These are phyloP conservation scores for Rhinoraja longicauda DNA, from an alignment of 2,797 vertebrate species.

Conservation along the genomic window DNA sequence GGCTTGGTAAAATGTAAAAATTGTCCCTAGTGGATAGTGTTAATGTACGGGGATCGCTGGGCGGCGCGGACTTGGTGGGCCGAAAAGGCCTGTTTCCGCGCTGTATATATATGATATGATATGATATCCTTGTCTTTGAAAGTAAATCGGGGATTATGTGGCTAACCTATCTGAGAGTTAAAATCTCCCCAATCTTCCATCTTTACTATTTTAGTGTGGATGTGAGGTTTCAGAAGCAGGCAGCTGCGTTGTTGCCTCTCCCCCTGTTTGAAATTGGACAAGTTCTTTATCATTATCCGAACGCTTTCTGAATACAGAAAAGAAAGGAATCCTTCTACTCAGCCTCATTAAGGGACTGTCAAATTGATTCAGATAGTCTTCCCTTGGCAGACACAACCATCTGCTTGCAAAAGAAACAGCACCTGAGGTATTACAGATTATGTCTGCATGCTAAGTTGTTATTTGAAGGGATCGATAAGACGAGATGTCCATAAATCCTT, in stretches of 20 bases:
- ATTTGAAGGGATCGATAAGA: not conserved
- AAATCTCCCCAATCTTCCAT: not conserved
- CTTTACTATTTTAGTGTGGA: not conserved
- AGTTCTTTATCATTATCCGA: no score
- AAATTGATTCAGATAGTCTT: slow-evolving; percentile 5
- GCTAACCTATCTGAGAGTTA: not conserved
- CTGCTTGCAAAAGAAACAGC: slow-evolving; percentile 11
- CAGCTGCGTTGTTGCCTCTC: not conserved
- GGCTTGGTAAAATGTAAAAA: no score
- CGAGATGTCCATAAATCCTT: slow-evolving; percentile 10
- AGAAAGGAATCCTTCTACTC: not conserved
- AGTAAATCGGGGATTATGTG: not conserved
- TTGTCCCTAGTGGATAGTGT: no score
- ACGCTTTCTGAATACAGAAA: not conserved
- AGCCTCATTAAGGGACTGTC: slow-evolving; percentile 8
- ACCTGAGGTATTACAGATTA: not conserved
- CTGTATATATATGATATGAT: no score
- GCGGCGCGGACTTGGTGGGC: no score
- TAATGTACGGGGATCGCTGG: no score
- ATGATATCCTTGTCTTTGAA: not conserved
- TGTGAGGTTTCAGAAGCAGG: not conserved
- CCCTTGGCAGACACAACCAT: not conserved
- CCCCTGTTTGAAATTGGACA: not conserved
- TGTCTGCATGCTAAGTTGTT: not conserved
- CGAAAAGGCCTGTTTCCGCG: no score